Base-by-base conservation (phyloP, 2,888 invertebrate genomes). In the Dasypogon diadema region DNA sequence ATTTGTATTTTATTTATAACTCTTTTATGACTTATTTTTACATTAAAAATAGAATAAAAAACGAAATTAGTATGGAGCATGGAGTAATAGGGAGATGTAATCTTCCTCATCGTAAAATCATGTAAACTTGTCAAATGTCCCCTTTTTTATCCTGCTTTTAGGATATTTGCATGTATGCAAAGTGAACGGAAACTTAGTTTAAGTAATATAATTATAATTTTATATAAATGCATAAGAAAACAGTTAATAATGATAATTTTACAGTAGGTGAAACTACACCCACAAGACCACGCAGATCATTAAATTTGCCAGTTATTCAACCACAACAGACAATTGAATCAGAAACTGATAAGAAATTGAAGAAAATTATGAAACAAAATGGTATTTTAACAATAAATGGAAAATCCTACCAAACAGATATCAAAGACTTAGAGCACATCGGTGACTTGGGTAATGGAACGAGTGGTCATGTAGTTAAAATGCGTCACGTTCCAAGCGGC, bases 381-480 rank as follows among this genome's bases (percentile, higher is more conserved):
- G 97, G 97, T 75, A 93, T 95, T 82, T 87, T 98, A 78, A 95
- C 91, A 78, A 93, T 98, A 76, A 91, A 93, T 81, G 93, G 93
- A 60, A 87, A 89, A 81, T 90, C 91, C 82, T 96, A 94, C 87
- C 89, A 91, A 78, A 95, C 96, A 2, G 91, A 92, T 79, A 92
- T 95, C 81, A 92, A 92, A 81, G 95, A 96, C 82, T 89, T 96
- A 83, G 92, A 94, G 80, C 93, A 94, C 80, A 87, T 96, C 75
- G 95, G 95, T 1, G 96, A 96, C 85, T 88, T 97, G 75, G 97
- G 97, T 74, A 95, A 94, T 84, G 98, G 98, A 12, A 98, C 98
- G 12, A 99, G 98, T 85, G 99, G 99, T 6, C 97, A 98, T 85
- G 99, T 99, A 6, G 95, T 97, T 37, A 97, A 97, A 87, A 98